A percentile compares a stretch with the other conserved stretches of the same genome.
These are phyloP conservation scores for Harpagus bidentatus DNA, from an alignment of 2,113 vertebrate genomes.

Conservation along the genomic window DNA sequence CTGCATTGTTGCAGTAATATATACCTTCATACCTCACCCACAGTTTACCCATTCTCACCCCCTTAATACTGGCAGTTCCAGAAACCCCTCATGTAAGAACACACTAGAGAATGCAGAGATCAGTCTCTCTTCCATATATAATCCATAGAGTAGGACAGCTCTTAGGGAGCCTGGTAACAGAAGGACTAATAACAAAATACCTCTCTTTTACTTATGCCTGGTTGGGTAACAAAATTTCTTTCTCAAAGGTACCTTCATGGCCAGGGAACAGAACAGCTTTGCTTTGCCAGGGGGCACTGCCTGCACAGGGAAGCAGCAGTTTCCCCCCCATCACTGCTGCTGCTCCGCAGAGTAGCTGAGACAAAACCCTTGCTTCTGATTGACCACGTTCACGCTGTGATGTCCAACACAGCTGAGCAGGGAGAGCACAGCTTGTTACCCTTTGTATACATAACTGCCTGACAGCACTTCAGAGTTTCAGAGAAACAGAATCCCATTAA, in stretches of 20 bases:
- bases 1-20: background rate
- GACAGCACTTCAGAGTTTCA: background rate
- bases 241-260: background rate
- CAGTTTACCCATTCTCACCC: background rate
- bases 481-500: background rate
- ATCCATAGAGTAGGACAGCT: background rate
- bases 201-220: background rate
- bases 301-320: background rate
- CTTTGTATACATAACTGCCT: background rate
- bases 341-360: background rate
- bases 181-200: background rate
- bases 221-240: background rate
- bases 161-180: background rate
- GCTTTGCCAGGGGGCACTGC: background rate
- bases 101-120: background rate
- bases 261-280: background rate
- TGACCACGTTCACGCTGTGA: background rate
- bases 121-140: background rate
- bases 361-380: background rate
- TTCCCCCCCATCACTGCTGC: background rate
- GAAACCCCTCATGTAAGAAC: background rate
- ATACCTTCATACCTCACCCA: background rate
- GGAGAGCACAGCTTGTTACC: background rate
- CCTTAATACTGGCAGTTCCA: background rate
- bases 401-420: accelerated